Evolutionary conservation across 2,888 invertebrate genomes (phyloP).

Genomic region (Stenodera caucasica): DNA sequence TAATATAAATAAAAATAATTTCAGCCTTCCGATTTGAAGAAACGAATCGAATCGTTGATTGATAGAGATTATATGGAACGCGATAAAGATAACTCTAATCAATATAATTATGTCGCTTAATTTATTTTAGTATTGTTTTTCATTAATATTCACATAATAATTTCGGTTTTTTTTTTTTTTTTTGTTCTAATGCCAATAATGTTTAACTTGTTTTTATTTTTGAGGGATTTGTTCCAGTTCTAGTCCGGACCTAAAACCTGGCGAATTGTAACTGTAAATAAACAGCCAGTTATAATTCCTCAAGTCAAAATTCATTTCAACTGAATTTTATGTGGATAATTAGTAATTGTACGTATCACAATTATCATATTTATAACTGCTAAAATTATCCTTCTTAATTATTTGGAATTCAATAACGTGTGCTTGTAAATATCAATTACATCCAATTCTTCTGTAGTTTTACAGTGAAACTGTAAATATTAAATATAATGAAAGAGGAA

Average conservation of each 20-base stretch:
- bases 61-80: conserved; percentile 99
- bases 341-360: not conserved
- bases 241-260: conserved; percentile 37
- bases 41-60: conserved; percentile 97
- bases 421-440: conserved; percentile 1
- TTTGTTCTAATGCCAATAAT: conserved; percentile 2
- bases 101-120: conserved; percentile 99
- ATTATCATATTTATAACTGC: not conserved
- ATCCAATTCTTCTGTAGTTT: not conserved
- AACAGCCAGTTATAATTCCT: not conserved
- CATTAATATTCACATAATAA: not conserved
- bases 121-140: conserved; percentile 16
- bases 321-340: too few relatives aligned
- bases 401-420: not conserved
- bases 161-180: too few relatives aligned
- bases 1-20: conserved; percentile 39
- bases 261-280: conserved; percentile 35
- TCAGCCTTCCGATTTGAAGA: conserved; percentile 96
- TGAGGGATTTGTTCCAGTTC: conserved; percentile 21
- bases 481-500: not conserved
- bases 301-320: conserved; percentile 6
- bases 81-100: conserved; percentile 96
- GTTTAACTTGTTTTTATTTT: conserved; percentile 4
- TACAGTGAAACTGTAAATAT: conserved; percentile 1
- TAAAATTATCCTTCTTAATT: not conserved